Base-by-base conservation (phyloP, 1,140 invertebrate genomes). In the Ceratina japonica region DNA sequence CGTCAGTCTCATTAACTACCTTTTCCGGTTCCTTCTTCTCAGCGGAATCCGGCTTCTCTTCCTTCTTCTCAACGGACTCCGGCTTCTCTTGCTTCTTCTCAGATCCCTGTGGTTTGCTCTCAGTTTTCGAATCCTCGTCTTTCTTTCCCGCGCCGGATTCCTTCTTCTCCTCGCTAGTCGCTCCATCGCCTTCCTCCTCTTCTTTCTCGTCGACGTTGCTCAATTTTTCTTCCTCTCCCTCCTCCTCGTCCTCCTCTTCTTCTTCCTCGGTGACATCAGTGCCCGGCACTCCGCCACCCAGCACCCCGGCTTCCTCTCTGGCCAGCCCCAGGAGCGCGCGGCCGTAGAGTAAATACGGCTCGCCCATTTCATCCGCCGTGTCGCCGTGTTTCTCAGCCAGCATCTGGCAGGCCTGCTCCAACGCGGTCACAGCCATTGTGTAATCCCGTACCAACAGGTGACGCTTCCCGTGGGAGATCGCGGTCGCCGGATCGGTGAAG, bases 391-490 rank as follows among this genome's bases (percentile, higher is more conserved):
- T 93, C 13, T 94, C 91, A 1, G 94, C 94, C 20, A 97, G 92
- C 31, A 96, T 86, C 85, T 95, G 94, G 87, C 96, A 97, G 0
- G 96, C 96, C 87, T 95, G 94, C 24, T 96, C 95, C 4, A 98
- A 92, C 12, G 95, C 93, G n/a, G 94, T 93, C 0, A 96, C 96
- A n/a, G 97, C 97, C 27, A 93, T 93, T 54, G 91, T 93, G 85
- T 96, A 96, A 91, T 98, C 97, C 77, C 95, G 94, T n/a, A 97
- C 95, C 3, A 97, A 91, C 44, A 97, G 93, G 89, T 97, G 95
- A 10, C 97, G 93, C 81, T 96, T 95, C 1, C 97, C 97, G 75
- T 95, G 94, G 18, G 94, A 94, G 44, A 97, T 87, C 24, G 95
- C 91, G 78, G 94, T 93, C 2, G 91, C 86, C 3, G 94, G 89